Conservation (phyloP, 2,888 invertebrate species). For the Stenichneumon culpator region DNA sequence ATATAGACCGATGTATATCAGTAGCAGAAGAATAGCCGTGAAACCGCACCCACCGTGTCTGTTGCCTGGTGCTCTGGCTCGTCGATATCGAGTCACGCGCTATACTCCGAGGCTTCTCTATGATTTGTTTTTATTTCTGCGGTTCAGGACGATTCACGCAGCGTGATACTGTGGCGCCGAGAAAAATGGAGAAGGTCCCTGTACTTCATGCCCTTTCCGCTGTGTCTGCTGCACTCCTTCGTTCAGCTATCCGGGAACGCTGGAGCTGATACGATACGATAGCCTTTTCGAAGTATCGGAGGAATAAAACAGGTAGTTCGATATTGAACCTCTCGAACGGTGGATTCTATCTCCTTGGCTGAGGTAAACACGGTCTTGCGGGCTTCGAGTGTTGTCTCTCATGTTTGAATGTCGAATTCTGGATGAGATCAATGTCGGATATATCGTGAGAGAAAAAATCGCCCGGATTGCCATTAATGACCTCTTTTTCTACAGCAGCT, state of each 20-base stretch:
- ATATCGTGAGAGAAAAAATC: no score
- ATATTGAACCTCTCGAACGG: background rate
- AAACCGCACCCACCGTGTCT: conserved; percentile 30
- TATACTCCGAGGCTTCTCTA: conserved; percentile 51
- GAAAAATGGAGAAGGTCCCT: conserved; percentile 15
- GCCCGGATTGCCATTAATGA: no score
- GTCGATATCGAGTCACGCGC: conserved; percentile 70
- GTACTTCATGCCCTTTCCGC: background rate
- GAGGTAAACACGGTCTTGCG: background rate
- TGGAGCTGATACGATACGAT: background rate
- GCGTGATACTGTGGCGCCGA: background rate
- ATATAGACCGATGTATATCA: conserved; percentile 73
- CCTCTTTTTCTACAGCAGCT: no score
- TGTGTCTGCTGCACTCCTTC: background rate
- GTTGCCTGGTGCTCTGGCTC: conserved; percentile 35
- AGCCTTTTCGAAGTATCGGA: background rate
- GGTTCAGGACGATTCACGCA: conserved; percentile 11
- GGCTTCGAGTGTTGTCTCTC: background rate
- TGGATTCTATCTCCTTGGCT: background rate
- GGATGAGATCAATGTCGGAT: background rate
- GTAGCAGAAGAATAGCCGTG: conserved; percentile 23
- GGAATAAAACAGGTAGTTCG: background rate
- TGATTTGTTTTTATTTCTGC: conserved; percentile 76
- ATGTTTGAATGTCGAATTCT: background rate
- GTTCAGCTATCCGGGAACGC: background rate